These are phyloP conservation scores for Nycticryphes semicollaris DNA, from an alignment of 2,113 vertebrate genomes.

Conservation along the genomic window DNA sequence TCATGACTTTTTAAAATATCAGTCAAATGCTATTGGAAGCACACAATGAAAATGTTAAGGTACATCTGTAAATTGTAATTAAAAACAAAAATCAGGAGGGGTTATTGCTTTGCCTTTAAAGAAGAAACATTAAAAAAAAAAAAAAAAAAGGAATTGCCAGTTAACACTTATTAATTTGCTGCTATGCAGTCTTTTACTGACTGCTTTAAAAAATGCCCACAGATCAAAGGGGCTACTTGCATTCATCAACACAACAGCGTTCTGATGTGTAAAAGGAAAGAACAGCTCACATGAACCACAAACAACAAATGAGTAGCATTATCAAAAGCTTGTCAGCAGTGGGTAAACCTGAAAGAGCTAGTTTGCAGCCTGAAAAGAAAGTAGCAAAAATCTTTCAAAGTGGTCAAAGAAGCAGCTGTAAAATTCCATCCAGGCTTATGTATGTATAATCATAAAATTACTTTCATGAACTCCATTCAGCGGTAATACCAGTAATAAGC, in stretches of 20 bases:
- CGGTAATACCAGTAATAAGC: neutral
- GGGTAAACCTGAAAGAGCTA: neutral
- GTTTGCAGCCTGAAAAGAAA: neutral
- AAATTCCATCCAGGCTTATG: neutral
- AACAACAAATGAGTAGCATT: neutral
- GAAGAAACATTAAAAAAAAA: neutral
- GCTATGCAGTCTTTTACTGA: neutral
- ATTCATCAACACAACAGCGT: neutral
- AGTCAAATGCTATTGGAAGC: neutral
- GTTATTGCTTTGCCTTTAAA: neutral
- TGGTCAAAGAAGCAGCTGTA: neutral
- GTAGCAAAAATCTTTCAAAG: neutral
- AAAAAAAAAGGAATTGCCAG: neutral
- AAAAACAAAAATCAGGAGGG: neutral
- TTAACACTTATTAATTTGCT: neutral
- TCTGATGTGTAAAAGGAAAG: neutral
- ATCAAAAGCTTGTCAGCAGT: conserved; percentile 14
- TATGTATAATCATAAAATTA: neutral
- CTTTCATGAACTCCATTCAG: neutral
- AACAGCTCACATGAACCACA: neutral
- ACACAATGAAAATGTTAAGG: neutral
- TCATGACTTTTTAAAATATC: neutral
- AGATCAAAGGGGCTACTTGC: neutral
- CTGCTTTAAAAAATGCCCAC: neutral
- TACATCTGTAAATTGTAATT: neutral